Evolutionary conservation across 2,113 vertebrate genomes (phyloP).

Genomic region (Leiothrix lutea): DNA sequence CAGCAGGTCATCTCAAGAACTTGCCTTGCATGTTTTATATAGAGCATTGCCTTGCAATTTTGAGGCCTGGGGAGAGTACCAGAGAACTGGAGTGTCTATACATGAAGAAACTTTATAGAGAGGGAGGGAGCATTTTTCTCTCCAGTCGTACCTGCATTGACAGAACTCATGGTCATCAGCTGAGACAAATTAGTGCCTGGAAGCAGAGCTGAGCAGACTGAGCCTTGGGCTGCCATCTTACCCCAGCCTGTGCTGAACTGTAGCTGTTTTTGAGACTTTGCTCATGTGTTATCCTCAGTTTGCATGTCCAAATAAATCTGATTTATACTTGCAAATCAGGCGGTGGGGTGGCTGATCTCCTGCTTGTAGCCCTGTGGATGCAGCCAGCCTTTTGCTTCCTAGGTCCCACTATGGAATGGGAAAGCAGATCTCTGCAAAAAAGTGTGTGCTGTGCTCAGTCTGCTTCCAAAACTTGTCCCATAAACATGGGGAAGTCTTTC

Average conservation of each 20-base stretch:
- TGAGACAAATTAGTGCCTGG: background rate
- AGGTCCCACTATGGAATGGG: background rate
- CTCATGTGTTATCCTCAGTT: background rate
- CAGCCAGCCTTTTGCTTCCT: background rate
- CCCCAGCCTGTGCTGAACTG: background rate
- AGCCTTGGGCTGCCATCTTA: background rate
- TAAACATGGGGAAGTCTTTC: background rate
- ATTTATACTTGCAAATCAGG: conserved; percentile 6
- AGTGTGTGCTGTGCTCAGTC: background rate
- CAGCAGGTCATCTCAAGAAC: background rate
- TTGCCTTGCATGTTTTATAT: background rate
- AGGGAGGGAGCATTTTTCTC: background rate
- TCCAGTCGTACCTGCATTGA: background rate
- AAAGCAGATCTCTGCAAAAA: background rate
- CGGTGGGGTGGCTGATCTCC: background rate
- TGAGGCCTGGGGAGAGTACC: background rate
- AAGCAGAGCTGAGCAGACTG: background rate
- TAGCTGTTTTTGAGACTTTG: background rate
- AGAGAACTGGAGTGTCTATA: background rate
- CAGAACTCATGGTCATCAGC: background rate
- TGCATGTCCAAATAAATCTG: background rate
- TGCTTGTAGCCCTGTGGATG: background rate
- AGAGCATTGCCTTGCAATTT: background rate
- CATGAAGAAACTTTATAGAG: background rate
- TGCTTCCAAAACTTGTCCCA: background rate